A percentile compares a stretch with the other conserved stretches of the same genome.
Conservation (phyloP, 2,113 vertebrate genomes). For the Calcarius ornatus region DNA sequence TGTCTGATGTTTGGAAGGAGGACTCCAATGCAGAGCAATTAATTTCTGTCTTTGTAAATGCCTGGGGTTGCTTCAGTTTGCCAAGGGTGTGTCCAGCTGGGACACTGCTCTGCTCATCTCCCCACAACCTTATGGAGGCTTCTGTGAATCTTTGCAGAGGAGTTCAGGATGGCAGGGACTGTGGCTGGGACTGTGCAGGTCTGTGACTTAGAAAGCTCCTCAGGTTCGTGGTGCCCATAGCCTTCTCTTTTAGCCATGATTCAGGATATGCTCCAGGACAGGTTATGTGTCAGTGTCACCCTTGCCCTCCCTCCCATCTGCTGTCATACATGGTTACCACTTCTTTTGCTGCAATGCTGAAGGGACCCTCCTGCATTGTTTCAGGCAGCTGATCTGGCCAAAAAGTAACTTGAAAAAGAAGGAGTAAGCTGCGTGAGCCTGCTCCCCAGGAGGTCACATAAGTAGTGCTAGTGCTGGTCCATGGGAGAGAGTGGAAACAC, state of each 20-base stretch:
- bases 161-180: not conserved
- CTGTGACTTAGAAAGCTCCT: not conserved
- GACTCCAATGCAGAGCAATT: not conserved
- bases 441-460: not conserved
- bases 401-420: not conserved
- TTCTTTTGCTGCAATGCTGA: not conserved
- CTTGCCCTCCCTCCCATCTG: not conserved
- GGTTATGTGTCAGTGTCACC: not conserved
- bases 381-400: not conserved
- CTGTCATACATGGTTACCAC: not conserved
- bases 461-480: not conserved
- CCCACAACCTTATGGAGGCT: not conserved
- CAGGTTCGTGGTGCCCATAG: rapidly evolving
- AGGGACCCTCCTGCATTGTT: not conserved
- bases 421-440: not conserved
- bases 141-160: not conserved
- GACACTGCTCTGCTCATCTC: not conserved
- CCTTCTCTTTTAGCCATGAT: not conserved
- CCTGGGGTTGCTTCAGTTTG: not conserved
- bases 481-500: not conserved
- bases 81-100: not conserved
- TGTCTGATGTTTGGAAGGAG: not conserved
- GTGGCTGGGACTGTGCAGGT: not conserved
- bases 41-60: not conserved
- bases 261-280: not conserved